Percentiles rank a stretch among this genome's conserved stretches.
Evolutionary conservation across 2,888 invertebrate genomes (phyloP).

Genomic region (Odontothrips loti): DNA sequence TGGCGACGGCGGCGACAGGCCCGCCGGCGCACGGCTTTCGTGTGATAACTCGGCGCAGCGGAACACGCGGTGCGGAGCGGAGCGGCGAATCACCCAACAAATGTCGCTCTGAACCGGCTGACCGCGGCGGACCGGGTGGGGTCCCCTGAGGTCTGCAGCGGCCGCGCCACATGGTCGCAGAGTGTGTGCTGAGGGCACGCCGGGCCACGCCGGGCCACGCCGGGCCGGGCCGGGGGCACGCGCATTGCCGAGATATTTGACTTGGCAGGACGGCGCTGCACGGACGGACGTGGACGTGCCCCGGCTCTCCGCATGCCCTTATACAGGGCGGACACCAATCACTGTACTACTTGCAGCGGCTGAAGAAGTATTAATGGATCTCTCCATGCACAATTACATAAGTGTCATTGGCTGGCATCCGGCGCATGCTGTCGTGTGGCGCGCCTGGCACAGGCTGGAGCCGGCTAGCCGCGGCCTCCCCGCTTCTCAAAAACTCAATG

Average conservation of each 20-base stretch:
- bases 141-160: too few species aligned
- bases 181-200: neutral
- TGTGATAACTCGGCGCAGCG: constrained; percentile 1
- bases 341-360: neutral
- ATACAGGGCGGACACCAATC: neutral
- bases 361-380: neutral
- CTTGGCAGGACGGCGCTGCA: neutral
- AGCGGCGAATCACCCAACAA: neutral
- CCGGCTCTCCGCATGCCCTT: neutral
- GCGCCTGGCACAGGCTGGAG: neutral
- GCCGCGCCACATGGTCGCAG: neutral
- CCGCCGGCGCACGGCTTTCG: neutral
- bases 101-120: neutral
- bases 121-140: too few species aligned
- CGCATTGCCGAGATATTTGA: neutral
- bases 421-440: too few species aligned
- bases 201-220: too few species aligned
- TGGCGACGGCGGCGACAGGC: neutral
- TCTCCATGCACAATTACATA: neutral
- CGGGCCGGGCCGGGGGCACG: too few species aligned
- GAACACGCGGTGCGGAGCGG: neutral
- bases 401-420: too few species aligned
- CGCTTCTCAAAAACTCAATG: neutral
- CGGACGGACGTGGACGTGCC: too few species aligned
- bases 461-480: too few species aligned